A percentile compares a stretch with the other conserved stretches of the same genome.
phyloP scores from a whole-genome alignment of 1,140 invertebrate genomes.

The Frieseomelitta varia region DNA sequence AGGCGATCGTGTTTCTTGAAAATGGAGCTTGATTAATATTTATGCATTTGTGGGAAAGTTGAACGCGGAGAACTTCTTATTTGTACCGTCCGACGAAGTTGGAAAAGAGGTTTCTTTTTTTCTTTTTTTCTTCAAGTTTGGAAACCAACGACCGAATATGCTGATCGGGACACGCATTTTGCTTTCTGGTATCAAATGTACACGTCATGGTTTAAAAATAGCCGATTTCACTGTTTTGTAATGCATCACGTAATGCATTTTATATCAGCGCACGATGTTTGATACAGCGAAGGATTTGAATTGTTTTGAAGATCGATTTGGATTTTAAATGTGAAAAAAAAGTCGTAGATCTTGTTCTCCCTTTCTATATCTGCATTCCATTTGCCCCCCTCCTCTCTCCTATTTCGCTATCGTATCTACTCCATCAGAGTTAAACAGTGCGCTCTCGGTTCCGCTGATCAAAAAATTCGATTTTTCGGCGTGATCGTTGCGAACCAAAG shows the following conservation, averaged over 20 bases:
- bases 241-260: conserved; percentile 50
- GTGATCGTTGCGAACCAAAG: conserved; percentile 47
- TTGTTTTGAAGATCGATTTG: conserved; percentile 62
- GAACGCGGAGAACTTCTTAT: no score
- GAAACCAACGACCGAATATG: background rate
- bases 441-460: conserved; percentile 40
- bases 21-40: background rate
- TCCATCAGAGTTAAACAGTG: conserved; percentile 25
- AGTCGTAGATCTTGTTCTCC: background rate
- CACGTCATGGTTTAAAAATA: conserved; percentile 25
- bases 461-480: conserved; percentile 53
- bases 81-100: background rate
- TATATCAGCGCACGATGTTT: conserved; percentile 14
- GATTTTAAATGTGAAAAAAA: conserved; percentile 53
- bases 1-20: background rate
- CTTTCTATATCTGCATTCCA: background rate
- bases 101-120: background rate
- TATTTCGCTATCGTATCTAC: conserved; percentile 35
- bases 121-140: no score
- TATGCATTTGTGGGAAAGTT: no score
- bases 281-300: conserved; percentile 51
- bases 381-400: background rate
- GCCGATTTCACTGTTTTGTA: conserved; percentile 47
- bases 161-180: background rate
- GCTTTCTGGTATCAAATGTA: conserved; percentile 25